Evolutionary conservation across 1,140 invertebrate genomes (phyloP).

Genomic region (Brachionus asplanchnoidis): DNA sequence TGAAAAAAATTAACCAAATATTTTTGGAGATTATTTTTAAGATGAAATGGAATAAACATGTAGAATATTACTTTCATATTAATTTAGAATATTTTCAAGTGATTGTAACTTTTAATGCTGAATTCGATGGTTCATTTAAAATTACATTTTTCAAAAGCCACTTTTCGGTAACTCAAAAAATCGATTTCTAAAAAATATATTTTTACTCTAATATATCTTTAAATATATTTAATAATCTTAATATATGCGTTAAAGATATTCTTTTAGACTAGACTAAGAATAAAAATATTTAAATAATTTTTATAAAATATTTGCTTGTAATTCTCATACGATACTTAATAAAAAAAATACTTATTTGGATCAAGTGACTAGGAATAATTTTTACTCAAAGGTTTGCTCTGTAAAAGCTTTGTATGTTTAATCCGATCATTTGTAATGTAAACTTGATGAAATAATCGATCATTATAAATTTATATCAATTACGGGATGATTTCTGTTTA

Average conservation of each 20-base stretch:
- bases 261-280: not conserved
- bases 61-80: not conserved
- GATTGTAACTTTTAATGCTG: not conserved
- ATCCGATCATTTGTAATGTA: not conserved
- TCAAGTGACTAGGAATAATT: not conserved
- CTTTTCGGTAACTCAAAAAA: too few species aligned
- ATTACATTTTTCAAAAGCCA: not conserved
- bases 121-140: not conserved
- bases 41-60: not conserved
- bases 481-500: not conserved
- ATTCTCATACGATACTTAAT: too few species aligned
- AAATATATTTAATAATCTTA: too few species aligned
- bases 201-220: too few species aligned
- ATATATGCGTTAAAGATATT: not conserved
- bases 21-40: too few species aligned
- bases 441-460: conserved; percentile 12
- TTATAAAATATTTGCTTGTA: too few species aligned
- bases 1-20: too few species aligned
- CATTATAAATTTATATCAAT: conserved; percentile 5
- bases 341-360: too few species aligned
- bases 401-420: not conserved
- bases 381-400: not conserved
- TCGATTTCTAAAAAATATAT: too few species aligned
- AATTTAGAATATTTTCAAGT: not conserved
- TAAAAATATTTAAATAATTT: not conserved